Evolutionary conservation across 92 coral and sea anemone genomes (phyloP).

Genomic region (Siderastrea siderea): DNA sequence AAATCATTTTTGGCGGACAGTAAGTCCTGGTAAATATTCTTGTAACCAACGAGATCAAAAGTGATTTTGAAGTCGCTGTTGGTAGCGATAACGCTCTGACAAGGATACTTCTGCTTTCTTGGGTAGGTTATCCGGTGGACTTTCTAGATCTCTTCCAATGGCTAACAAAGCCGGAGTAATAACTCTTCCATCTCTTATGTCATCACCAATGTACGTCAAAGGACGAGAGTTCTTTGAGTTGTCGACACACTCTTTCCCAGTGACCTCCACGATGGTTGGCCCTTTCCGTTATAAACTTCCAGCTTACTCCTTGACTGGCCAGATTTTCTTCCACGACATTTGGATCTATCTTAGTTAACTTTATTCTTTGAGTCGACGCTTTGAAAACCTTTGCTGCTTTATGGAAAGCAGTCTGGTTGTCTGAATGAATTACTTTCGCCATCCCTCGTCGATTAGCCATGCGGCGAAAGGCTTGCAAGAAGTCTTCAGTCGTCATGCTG

Average conservation of each 20-base stretch:
- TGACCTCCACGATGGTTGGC: conserved; percentile 43
- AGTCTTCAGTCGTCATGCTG: background rate
- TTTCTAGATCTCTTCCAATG: no score
- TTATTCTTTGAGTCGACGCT: conserved; percentile 22
- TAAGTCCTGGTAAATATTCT: no score
- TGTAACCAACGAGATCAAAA: no score
- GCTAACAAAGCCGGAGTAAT: no score
- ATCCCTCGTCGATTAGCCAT: conserved; percentile 31
- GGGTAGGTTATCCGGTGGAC: no score
- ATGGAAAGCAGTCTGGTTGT: conserved; percentile 32
- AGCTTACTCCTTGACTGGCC: conserved; percentile 1
- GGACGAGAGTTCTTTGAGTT: conserved; percentile 41
- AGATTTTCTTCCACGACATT: conserved; percentile 22
- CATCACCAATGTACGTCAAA: no score
- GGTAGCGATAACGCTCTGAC: no score
- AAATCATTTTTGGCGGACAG: no score
- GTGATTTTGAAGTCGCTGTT: no score
- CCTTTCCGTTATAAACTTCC: conserved; percentile 43
- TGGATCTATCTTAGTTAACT: conserved; percentile 22
- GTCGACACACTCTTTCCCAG: conserved; percentile 49
- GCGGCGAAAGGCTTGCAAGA: conserved; percentile 36
- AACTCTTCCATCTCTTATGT: no score
- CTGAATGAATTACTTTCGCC: conserved; percentile 17
- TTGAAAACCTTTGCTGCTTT: conserved; percentile 45
- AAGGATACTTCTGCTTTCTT: no score